phyloP scores from a whole-genome alignment of 2,113 vertebrate genomes.

The Phylloscopus whistleri region DNA sequence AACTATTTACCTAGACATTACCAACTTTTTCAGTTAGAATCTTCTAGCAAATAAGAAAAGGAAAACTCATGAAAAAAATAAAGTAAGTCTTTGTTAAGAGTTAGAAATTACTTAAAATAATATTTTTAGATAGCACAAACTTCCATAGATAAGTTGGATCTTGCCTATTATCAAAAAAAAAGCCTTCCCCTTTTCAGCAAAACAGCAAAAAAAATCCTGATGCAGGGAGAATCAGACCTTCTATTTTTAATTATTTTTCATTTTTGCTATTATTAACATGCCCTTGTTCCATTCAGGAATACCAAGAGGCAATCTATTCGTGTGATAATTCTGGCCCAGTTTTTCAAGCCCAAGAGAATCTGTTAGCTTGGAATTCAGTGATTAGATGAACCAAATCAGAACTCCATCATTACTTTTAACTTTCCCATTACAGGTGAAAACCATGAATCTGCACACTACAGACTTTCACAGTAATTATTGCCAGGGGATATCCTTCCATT shows the following conservation, averaged over 20 bases:
- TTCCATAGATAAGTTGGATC: neutral
- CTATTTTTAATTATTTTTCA: slow-evolving; percentile 33
- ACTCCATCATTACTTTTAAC: neutral
- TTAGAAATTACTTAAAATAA: neutral
- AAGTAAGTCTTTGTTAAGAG: neutral
- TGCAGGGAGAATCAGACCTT: neutral
- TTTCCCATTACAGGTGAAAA: neutral
- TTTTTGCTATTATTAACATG: slow-evolving; percentile 23
- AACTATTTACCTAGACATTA: neutral
- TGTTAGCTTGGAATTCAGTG: neutral
- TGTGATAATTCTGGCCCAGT: slow-evolving; percentile 3
- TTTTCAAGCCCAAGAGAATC: slow-evolving; percentile 13
- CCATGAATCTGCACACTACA: neutral
- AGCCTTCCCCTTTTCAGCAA: neutral
- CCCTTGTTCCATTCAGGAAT: slow-evolving; percentile 11
- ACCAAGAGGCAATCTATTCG: neutral
- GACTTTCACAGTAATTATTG: neutral
- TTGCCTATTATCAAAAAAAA: neutral
- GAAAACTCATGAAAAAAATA: neutral
- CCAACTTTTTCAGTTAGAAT: neutral
- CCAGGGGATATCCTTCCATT: neutral
- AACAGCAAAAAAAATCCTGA: neutral
- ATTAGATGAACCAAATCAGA: slow-evolving; percentile 1
- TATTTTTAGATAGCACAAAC: neutral
- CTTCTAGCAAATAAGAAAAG: neutral